phyloP scores from a whole-genome alignment of 1,140 invertebrate species.

The Sitophilus oryzae region DNA sequence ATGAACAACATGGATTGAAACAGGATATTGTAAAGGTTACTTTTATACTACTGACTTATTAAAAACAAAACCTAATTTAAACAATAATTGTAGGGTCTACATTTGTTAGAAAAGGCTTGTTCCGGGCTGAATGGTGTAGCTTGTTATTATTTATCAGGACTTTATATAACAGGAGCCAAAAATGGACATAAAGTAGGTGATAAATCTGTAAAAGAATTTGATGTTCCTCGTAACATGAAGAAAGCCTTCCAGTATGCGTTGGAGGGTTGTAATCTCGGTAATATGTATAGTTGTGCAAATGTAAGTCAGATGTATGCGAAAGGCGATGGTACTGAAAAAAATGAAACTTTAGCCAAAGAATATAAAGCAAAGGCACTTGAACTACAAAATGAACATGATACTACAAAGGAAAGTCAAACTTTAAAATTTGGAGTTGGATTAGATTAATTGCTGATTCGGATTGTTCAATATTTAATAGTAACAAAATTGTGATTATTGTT shows the following conservation, averaged over 20 bases:
- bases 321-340: conserved; percentile 65
- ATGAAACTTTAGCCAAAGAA: conserved; percentile 60
- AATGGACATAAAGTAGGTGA: conserved; percentile 43
- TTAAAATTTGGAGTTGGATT: conserved; percentile 63
- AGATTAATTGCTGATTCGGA: neutral
- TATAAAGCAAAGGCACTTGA: conserved; percentile 65
- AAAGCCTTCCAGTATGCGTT: conserved; percentile 70
- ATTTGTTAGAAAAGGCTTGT: conserved; percentile 67
- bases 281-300: conserved; percentile 82
- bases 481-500: conserved; percentile 17
- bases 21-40: conserved; percentile 53
- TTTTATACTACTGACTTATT: too few relatives aligned
- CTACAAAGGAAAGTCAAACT: conserved; percentile 51
- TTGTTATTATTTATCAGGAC: conserved; percentile 74
- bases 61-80: too few relatives aligned
- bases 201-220: conserved; percentile 40
- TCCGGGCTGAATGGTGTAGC: conserved; percentile 59
- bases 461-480: neutral
- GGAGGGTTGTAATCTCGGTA: conserved; percentile 72
- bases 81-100: conserved; percentile 55
- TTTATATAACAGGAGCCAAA: conserved; percentile 68
- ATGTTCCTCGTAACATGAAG: conserved; percentile 62
- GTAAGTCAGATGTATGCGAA: conserved; percentile 74
- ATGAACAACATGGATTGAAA: conserved; percentile 45
- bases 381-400: conserved; percentile 58